Evolutionary conservation across 2,797 vertebrate species (phyloP).

Genomic region (Galaxias olidus): DNA sequence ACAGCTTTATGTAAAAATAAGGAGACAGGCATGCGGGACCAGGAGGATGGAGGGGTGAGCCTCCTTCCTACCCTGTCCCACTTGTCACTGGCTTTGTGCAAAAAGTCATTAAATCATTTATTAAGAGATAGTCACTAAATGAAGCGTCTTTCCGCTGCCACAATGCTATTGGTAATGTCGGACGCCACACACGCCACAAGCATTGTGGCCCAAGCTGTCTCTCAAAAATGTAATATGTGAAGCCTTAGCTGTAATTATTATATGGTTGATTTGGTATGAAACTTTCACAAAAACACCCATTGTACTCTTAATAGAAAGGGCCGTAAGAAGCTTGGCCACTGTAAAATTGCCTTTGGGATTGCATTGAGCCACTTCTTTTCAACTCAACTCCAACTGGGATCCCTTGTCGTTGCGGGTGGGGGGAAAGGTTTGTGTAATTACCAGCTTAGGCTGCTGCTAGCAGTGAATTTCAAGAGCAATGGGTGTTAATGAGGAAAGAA

Average conservation of each 20-base stretch:
- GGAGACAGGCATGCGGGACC: slow-evolving; percentile 40
- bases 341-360: slow-evolving; percentile 58
- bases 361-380: slow-evolving; percentile 54
- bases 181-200: not conserved
- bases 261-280: slow-evolving; percentile 50
- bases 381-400: slow-evolving; percentile 60
- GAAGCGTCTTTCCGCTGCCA: not conserved
- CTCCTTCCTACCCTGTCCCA: slow-evolving; percentile 22
- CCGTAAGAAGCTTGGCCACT: slow-evolving; percentile 48
- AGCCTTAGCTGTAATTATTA: slow-evolving; percentile 47
- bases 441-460: slow-evolving; percentile 62
- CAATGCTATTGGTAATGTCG: not conserved
- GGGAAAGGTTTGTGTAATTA: slow-evolving; percentile 70
- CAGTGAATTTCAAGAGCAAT: slow-evolving; percentile 64
- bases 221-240: slow-evolving; percentile 25
- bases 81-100: slow-evolving; percentile 21
- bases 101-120: not conserved
- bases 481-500: slow-evolving; percentile 63
- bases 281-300: slow-evolving; percentile 48
- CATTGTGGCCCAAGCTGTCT: not conserved
- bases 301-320: slow-evolving; percentile 42
- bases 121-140: not conserved
- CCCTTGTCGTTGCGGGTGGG: slow-evolving; percentile 50
- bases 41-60: slow-evolving; percentile 33
- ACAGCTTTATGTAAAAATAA: slow-evolving; percentile 69